Evolutionary conservation across 2,888 invertebrate species (phyloP), one percentile per base, ranked within the genome.

Genomic region (Drosophila dives): DNA sequence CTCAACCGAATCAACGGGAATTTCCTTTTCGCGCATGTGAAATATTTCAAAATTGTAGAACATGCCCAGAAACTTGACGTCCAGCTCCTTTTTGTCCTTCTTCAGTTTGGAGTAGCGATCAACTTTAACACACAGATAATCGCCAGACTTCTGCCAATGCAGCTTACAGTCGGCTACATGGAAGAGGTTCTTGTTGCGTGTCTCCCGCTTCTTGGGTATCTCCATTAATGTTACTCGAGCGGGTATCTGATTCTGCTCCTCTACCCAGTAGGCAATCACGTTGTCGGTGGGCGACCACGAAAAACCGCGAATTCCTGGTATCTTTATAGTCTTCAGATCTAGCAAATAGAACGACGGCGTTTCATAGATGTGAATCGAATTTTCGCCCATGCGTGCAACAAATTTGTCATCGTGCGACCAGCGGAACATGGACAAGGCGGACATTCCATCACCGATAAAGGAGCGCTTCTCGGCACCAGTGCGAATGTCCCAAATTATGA

Each of bases 21-120:
- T 97, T 92, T 98, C 97, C 91, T 99, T 99, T 91, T 99, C 99
- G 62, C 98, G 95, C 96, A 99, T 98, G 91, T 99, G 98, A 94
- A 99, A 99, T 83, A 99, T 97, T 94, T 99, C 99, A 93, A 99
- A 98, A 93, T 99, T 99, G 93, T 98, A 99, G 89, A 98, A 98
- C 96, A 99, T 97, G 80, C 99, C 99, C 54, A 97, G 96, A 93
- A 99, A 99, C 93, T 99, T 99, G 38, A 96, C 95, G 86, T 98
- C 98, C 63, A 96, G 95, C 90, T 97, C 97, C 75, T 96, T 96
- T 84, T 99, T 98, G 91, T 99, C 99, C 91, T 98, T 98, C 89
- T 97, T 97, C n/a, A 96, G 95, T 94, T 98, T 99, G 5, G 97
- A 96, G 93, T 95, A 95, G n/a, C 95, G 94, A 92, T 98, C 97